Evolutionary conservation across 2,797 vertebrate species (phyloP).

Genomic region (Aphelocoma californica): DNA sequence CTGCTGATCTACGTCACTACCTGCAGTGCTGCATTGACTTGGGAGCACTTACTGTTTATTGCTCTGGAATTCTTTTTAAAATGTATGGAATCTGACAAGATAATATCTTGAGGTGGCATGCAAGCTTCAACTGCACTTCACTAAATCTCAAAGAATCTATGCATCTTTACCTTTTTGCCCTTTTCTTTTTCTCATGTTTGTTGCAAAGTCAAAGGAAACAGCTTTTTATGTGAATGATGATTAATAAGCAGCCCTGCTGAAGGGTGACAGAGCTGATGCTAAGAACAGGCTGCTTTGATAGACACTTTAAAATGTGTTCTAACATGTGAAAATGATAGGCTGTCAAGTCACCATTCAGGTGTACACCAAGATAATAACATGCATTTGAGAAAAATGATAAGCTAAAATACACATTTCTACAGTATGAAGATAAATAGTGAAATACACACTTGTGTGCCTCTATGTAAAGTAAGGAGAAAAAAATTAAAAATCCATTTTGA

Average conservation of each 20-base stretch:
- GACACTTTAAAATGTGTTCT: conserved; percentile 62
- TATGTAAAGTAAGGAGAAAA: background rate
- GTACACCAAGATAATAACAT: conserved; percentile 49
- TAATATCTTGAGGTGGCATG: background rate
- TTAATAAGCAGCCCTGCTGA: conserved; percentile 56
- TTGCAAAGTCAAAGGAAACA: conserved; percentile 55
- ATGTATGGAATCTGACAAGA: conserved; percentile 14
- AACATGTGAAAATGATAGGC: conserved; percentile 69
- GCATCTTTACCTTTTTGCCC: conserved; percentile 12
- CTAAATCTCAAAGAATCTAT: background rate
- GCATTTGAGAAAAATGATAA: conserved; percentile 38
- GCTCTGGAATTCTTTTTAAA: conserved; percentile 19
- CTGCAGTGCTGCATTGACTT: background rate
- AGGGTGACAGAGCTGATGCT: conserved; percentile 36
- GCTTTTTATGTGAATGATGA: conserved; percentile 64
- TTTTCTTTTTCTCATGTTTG: conserved; percentile 4
- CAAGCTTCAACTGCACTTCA: background rate
- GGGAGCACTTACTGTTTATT: background rate
- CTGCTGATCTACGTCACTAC: background rate
- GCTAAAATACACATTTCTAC: conserved; percentile 24
- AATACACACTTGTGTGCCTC: background rate
- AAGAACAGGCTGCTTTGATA: conserved; percentile 47
- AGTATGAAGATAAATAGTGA: conserved; percentile 47
- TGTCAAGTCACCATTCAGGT: conserved; percentile 58
- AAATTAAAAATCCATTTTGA: background rate